A percentile compares a stretch with the other conserved stretches of the same genome.
These are phyloP conservation scores for Rhinopomastus cyanomelas DNA, from an alignment of 2,113 vertebrate species.

Conservation along the genomic window DNA sequence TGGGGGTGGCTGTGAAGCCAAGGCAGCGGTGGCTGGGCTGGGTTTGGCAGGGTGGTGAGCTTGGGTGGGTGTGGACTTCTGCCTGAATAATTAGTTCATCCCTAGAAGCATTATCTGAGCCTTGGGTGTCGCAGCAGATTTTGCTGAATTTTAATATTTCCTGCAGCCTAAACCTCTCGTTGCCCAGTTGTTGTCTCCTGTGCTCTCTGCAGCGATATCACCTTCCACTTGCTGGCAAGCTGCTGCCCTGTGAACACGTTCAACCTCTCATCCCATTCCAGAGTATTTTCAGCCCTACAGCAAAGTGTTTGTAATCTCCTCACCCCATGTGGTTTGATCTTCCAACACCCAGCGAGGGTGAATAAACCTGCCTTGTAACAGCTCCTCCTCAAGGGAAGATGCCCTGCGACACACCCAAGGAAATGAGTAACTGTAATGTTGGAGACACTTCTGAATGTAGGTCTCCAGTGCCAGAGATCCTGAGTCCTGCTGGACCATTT, in stretches of 20 bases:
- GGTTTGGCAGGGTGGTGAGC: slow-evolving; percentile 35
- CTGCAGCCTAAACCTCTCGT: slow-evolving; percentile 22
- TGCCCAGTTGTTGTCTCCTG: slow-evolving; percentile 1
- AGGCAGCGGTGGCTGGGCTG: not conserved
- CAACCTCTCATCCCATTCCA: slow-evolving; percentile 43
- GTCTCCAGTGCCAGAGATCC: not conserved
- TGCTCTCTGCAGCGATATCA: not conserved
- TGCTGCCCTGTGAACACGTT: not conserved
- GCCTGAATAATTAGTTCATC: slow-evolving; percentile 46
- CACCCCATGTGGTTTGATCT: slow-evolving; percentile 37
- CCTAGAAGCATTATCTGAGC: slow-evolving; percentile 33
- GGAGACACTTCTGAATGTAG: not conserved
- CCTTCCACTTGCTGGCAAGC: slow-evolving; percentile 16
- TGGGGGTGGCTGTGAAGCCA: not conserved
- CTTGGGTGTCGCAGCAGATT: slow-evolving; percentile 49
- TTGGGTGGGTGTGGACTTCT: slow-evolving; percentile 51
- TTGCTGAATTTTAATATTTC: slow-evolving; percentile 61
- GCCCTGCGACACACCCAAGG: not conserved
- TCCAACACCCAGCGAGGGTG: not conserved
- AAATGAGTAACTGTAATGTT: not conserved
- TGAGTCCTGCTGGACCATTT: not conserved
- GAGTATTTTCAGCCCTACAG: slow-evolving; percentile 54
- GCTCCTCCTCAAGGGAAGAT: slow-evolving; percentile 38
- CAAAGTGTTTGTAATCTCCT: slow-evolving; percentile 48
- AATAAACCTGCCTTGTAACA: slow-evolving; percentile 28